Percentiles rank a stretch among this genome's conserved stretches.
These are phyloP conservation scores for Tachystola acroxantha DNA, from an alignment of 2,888 invertebrate genomes.

Conservation along the genomic window DNA sequence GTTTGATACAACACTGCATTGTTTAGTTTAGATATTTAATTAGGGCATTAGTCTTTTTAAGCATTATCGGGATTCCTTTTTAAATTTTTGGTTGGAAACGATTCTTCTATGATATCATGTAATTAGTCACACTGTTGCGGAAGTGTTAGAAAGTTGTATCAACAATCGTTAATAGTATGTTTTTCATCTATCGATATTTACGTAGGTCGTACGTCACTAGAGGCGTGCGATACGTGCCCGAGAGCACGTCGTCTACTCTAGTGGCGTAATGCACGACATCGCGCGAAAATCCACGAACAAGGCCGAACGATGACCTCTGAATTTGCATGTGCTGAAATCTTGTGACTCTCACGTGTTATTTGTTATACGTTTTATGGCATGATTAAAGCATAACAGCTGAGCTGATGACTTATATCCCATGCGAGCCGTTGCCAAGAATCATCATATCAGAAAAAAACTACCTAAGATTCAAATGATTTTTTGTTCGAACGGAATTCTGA, in stretches of 20 bases:
- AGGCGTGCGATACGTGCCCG: constrained; percentile 49
- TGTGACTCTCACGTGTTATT: constrained; percentile 9
- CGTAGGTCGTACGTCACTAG: constrained; percentile 43
- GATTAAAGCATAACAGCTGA: not conserved
- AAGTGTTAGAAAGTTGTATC: no score
- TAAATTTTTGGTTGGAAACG: no score
- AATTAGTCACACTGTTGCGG: not conserved
- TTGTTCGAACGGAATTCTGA: no score
- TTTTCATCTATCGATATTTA: constrained; percentile 30
- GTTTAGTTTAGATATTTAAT: no score
- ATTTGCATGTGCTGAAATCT: constrained; percentile 5
- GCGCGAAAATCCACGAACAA: constrained; percentile 63
- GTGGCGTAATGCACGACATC: constrained; percentile 28
- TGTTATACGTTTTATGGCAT: constrained; percentile 1
- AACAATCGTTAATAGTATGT: constrained; percentile 2
- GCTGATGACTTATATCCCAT: no score
- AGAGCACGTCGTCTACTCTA: constrained; percentile 44
- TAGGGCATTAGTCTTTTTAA: no score
- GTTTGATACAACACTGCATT: no score
- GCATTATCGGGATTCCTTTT: no score
- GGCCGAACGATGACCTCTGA: constrained; percentile 63
- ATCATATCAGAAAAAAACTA: no score
- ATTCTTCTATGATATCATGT: no score
- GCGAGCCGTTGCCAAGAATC: no score
- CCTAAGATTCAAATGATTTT: no score